Base-by-base conservation (phyloP, 2,888 invertebrate genomes). In the Acrocyrtus sp. region DNA sequence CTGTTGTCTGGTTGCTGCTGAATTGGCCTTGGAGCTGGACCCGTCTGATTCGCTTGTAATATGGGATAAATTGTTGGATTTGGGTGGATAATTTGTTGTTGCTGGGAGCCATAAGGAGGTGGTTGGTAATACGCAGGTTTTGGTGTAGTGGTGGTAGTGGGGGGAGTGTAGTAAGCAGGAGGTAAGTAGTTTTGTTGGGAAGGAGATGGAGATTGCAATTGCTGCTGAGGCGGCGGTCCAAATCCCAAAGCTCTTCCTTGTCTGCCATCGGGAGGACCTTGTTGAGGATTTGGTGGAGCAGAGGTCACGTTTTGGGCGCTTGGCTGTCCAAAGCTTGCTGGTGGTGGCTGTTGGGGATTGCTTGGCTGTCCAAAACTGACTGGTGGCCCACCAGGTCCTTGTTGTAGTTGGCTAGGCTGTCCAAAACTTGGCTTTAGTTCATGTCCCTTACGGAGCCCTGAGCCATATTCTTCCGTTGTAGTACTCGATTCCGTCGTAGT, bases 401-500 rank as follows among this genome's bases (percentile, higher is more conserved):
- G n/a, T 6, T 47, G 10, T 17, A 47, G 56, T 24, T 61, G 53
- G 39, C 69, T 69, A 4, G 69, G 69, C 41, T 69, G 69, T 39
- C 69, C 69, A 61, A 69, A 69, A 29, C 61, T 68, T n/a, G 51
- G 22, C 19, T 60, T 61, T 3, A 69, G 56, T 3, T 69, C 60
- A 24, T 68, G 68, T 1, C 53, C 45, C 21, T 68, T 51, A 22
- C 68, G 68, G n/a, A n/a, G n/a, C n/a, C n/a, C n/a, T n/a, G n/a
- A n/a, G n/a, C n/a, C n/a, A n/a, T n/a, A n/a, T n/a, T n/a, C n/a
- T n/a, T n/a, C n/a, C n/a, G n/a, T n/a, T n/a, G n/a, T n/a, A n/a
- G n/a, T n/a, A n/a, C n/a, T n/a, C 41, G 66, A 43, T 29, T 48
- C 4, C n/a, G 51, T 43, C 26, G 24, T 15, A 8, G 56, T n/a